Evolutionary conservation across 2,113 vertebrate species (phyloP), one percentile per base, ranked within the genome.

Genomic region (Uria lomvia): DNA sequence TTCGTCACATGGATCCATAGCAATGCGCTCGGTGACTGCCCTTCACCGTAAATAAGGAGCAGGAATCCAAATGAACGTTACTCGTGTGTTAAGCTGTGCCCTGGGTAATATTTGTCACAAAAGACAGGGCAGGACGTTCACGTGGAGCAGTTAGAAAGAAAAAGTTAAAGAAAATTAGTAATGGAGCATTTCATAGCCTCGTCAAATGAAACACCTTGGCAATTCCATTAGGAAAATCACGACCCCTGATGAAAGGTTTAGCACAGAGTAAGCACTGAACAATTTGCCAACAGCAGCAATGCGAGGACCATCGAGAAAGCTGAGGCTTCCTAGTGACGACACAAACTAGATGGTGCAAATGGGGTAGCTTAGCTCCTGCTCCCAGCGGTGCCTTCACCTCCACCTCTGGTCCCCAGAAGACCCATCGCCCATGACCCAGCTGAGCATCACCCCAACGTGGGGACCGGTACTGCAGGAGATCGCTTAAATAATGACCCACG

Each of bases 401-500:
- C 3, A 4, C 10, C 7, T 8, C 30, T 26, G 21, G 36, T 1
- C 58, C 40, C 14, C 58, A n/a, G 36, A 38, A 43, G 0, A 8
- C 22, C 30, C 49, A 1, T 14, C 30, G 42, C 1, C 42, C 3
- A 34, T 2, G 72, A 45, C 4, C 15, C 34, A 43, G 23, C 14
- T 6, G 1, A 36, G 30, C 63, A 11, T 11, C 52, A 29, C 40
- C 3, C 0, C 14, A 38, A 8, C 2, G 2, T 13, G 18, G 29
- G 17, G 15, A 12, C 56, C 1, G 24, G 4, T 16, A 3, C 55
- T 14, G 3, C 16, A 4, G 26, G 56, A 42, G 29, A 9, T 4
- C 2, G 9, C 23, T 11, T 4, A 9, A 19, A 21, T 4, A 53
- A 15, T 1, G 8, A 40, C 42, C 38, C 14, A 1, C 0, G 27